Conservation (phyloP, 2,113 vertebrate species). For the Nibea albiflora region DNA sequence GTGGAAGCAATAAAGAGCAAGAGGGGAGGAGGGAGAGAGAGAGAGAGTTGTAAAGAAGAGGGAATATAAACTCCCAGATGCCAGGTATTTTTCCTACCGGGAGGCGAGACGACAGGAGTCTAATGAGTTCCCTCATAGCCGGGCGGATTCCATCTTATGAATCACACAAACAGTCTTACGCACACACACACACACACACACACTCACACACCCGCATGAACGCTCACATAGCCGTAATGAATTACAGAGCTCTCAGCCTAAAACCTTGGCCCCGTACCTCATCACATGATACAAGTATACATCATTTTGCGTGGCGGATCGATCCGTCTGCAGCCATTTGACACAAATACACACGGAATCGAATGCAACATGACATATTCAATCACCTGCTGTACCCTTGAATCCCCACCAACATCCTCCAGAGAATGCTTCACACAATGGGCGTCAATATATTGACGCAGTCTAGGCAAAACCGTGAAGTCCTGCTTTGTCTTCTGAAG, state of each 20-base stretch:
- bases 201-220: conserved; percentile 18
- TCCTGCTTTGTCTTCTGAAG: conserved; percentile 29
- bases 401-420: conserved; percentile 50
- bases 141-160: conserved; percentile 70
- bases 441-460: conserved; percentile 58
- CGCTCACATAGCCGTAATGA: conserved; percentile 59
- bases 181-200: conserved; percentile 26
- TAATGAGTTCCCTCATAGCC: conserved; percentile 80
- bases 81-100: conserved; percentile 76
- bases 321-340: conserved; percentile 54
- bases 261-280: conserved; percentile 70
- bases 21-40: not conserved
- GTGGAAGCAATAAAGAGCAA: conserved; percentile 73
- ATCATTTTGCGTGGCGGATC: conserved; percentile 66
- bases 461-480: conserved; percentile 30
- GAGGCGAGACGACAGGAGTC: conserved; percentile 73
- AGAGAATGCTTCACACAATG: conserved; percentile 39
- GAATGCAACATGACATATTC: conserved; percentile 55
- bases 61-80: conserved; percentile 79
- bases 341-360: conserved; percentile 61
- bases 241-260: conserved; percentile 65
- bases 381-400: conserved; percentile 50
- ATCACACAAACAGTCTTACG: conserved; percentile 60
- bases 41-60: conserved; percentile 64
- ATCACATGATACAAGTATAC: conserved; percentile 64